These are phyloP conservation scores for Linyphia triangularis DNA, from an alignment of 2,888 invertebrate genomes.

Conservation along the genomic window DNA sequence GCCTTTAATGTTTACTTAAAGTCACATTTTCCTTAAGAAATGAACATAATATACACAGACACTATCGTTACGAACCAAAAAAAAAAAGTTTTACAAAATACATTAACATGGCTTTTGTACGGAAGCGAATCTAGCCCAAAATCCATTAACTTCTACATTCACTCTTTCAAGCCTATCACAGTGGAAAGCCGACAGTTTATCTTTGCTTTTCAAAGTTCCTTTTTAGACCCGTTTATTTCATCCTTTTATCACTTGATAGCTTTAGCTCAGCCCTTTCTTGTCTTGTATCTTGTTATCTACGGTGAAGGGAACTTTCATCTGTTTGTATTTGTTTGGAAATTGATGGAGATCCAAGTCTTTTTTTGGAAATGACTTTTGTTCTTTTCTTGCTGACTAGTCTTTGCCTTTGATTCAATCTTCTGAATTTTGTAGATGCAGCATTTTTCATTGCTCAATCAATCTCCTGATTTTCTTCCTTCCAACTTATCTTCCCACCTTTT, in stretches of 20 bases:
- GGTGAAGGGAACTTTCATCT: slow-evolving; percentile 2
- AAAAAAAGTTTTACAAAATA: too few relatives aligned
- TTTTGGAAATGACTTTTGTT: background rate
- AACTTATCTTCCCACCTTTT: too few relatives aligned
- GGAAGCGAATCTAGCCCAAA: background rate
- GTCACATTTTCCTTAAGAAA: too few relatives aligned
- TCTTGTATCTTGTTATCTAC: slow-evolving; percentile 7
- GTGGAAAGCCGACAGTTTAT: slow-evolving; percentile 1
- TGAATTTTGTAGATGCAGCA: too few relatives aligned
- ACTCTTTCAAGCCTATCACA: background rate
- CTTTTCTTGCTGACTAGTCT: too few relatives aligned
- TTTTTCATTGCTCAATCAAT: too few relatives aligned
- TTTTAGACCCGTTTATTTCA: background rate
- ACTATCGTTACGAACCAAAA: too few relatives aligned
- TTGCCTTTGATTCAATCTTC: too few relatives aligned
- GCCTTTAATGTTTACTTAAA: too few relatives aligned
- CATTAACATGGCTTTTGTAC: too few relatives aligned
- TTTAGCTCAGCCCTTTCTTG: background rate
- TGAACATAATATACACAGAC: too few relatives aligned
- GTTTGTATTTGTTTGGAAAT: slow-evolving; percentile 18
- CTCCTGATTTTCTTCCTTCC: too few relatives aligned
- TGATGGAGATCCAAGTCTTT: slow-evolving; percentile 9
- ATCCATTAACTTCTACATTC: background rate
- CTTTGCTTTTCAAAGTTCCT: background rate
- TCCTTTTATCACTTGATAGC: slow-evolving; percentile 1